phyloP scores from a whole-genome alignment of 2,113 vertebrate genomes.

The Delphinapterus leucas region DNA sequence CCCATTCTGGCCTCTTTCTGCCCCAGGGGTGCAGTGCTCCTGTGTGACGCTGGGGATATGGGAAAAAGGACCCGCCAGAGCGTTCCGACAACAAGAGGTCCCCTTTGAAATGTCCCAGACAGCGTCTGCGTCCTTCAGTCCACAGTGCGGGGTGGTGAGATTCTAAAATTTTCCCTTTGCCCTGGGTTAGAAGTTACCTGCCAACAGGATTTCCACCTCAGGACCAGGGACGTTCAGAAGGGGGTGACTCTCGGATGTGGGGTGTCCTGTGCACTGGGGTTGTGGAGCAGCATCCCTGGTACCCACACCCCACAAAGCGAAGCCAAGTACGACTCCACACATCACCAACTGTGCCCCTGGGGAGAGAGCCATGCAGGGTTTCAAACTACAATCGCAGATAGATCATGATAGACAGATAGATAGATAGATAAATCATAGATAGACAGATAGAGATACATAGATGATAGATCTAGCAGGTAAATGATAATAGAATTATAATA shows the following conservation, averaged over 20 bases:
- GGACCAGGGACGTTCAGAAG: neutral
- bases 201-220: too few relatives aligned
- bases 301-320: too few relatives aligned
- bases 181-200: neutral
- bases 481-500: neutral
- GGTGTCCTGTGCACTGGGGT: neutral
- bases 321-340: too few relatives aligned
- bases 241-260: neutral
- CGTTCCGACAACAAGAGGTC: too few relatives aligned
- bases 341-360: too few relatives aligned
- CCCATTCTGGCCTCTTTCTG: neutral
- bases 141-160: neutral
- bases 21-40: neutral
- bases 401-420: too few relatives aligned
- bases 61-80: too few relatives aligned
- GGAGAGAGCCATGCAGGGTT: neutral
- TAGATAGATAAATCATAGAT: too few relatives aligned
- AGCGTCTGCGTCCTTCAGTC: neutral
- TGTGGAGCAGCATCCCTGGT: fast-evolving
- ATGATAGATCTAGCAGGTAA: too few relatives aligned
- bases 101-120: neutral
- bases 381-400: too few relatives aligned
- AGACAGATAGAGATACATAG: too few relatives aligned
- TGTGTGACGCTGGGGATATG: neutral
- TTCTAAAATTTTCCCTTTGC: neutral